Base-by-base conservation (phyloP, 2,113 vertebrate genomes). In the Sceloporus tristichus region DNA sequence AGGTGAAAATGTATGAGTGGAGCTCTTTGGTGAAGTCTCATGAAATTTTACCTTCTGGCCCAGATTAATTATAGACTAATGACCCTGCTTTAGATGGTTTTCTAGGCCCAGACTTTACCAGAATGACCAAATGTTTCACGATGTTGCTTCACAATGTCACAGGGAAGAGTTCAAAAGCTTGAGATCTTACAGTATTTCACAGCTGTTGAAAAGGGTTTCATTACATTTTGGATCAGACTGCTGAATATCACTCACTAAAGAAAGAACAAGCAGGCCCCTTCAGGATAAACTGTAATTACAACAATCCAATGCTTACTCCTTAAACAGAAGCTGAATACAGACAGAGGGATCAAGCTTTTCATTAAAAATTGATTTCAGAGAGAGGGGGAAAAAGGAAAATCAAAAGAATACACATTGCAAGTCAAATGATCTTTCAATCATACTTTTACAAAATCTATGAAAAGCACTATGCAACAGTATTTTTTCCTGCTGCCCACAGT, bases 391-490 rank as follows among this genome's bases (percentile, higher is more conserved):
- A 84, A 62, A 70, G 16, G 79, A 82, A 85, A 68, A 73, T 34
- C 53, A 62, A 88, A 83, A 70, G 74, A 40, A 76, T 75, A 54
- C 59, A 81, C 38, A 66, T 80, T 40, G 75, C 59, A 84, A 76
- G 70, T 85, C 25, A 85, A 89, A 54, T 34, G 56, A 85, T 82
- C 78, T 85, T 85, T 81, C 82, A 75, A 76, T 81, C 78, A 56
- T n/a, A 85, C 38, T 66, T 75, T 81, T 81, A 68, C 75, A 65
- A 74, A 85, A 80, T 66, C 40, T 65, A 62, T n/a, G 23, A 66
- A 73, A 75, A 84, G 38, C 56, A 68, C 18, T 23, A 59, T 77
- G 79, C 18, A 25, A 48, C 27, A n/a, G 56, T 53, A 38, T 85
- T 75, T 89, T n/a, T 81, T 80, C 29, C 19, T 40, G 21, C 16